Conservation (phyloP, 2,113 vertebrate species). For the Mesocricetus auratus region DNA sequence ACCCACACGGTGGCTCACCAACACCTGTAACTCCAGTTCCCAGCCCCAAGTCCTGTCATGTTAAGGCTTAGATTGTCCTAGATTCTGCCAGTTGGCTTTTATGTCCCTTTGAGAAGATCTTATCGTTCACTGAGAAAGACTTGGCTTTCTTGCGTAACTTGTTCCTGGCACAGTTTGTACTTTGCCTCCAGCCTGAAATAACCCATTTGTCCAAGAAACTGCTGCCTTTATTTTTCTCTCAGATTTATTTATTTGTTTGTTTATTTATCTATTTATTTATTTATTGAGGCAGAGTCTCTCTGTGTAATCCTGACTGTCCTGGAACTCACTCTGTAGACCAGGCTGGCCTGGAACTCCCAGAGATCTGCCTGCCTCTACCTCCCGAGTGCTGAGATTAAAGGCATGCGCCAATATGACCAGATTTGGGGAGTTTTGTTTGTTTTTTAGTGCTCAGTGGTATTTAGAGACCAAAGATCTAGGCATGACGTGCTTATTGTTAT, state of each 20-base stretch:
- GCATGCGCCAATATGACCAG: neutral
- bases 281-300: neutral
- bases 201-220: neutral
- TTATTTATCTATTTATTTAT: neutral
- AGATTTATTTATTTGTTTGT: neutral
- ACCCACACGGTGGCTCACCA: neutral
- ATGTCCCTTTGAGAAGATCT: conserved; percentile 2
- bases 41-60: neutral
- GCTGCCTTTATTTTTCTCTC: neutral
- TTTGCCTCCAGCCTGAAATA: neutral
- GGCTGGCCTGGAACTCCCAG: neutral
- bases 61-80: neutral
- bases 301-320: neutral
- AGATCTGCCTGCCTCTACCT: neutral
- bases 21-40: neutral
- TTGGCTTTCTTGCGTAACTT: neutral
- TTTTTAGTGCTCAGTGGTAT: neutral
- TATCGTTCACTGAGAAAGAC: neutral
- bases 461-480: neutral
- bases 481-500: neutral
- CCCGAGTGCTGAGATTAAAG: neutral
- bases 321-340: neutral
- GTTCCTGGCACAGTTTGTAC: neutral
- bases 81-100: neutral
- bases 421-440: neutral